These are phyloP conservation scores for Schizaphis graminum DNA, from an alignment of 2,888 invertebrate species.

Conservation along the genomic window DNA sequence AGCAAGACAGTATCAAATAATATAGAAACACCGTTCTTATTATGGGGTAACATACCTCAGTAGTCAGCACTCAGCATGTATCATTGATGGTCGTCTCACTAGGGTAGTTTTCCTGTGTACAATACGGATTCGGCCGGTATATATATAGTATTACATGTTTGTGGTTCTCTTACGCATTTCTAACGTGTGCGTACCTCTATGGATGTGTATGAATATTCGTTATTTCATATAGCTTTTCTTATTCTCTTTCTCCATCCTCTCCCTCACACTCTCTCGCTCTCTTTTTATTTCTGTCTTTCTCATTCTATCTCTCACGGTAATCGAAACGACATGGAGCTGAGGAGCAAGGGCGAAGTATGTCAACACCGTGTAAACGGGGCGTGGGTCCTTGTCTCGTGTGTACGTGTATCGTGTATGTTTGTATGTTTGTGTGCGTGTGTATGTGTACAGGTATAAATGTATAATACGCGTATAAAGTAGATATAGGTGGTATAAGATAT, in stretches of 20 bases:
- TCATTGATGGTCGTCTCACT: background rate
- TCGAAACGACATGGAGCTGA: background rate
- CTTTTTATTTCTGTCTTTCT: background rate
- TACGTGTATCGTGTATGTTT: background rate
- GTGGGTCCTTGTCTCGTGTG: conserved; percentile 18
- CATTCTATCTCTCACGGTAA: background rate
- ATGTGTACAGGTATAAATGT: background rate
- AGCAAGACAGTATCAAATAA: background rate
- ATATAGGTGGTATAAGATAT: conserved; percentile 1
- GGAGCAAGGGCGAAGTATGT: conserved; percentile 58
- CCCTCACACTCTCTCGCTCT: background rate
- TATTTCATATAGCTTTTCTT: conserved; percentile 3
- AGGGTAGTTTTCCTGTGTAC: background rate
- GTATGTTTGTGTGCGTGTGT: background rate
- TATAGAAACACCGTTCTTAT: background rate
- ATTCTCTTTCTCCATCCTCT: background rate
- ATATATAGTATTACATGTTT: background rate
- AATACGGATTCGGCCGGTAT: background rate
- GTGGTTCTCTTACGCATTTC: background rate
- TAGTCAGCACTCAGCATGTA: background rate
- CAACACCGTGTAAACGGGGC: conserved; percentile 58
- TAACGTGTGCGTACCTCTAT: background rate
- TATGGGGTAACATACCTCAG: background rate
- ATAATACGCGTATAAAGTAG: background rate
- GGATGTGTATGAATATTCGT: background rate